Conservation (phyloP, 2,797 vertebrate genomes). For the Sarcoramphus papa region DNA sequence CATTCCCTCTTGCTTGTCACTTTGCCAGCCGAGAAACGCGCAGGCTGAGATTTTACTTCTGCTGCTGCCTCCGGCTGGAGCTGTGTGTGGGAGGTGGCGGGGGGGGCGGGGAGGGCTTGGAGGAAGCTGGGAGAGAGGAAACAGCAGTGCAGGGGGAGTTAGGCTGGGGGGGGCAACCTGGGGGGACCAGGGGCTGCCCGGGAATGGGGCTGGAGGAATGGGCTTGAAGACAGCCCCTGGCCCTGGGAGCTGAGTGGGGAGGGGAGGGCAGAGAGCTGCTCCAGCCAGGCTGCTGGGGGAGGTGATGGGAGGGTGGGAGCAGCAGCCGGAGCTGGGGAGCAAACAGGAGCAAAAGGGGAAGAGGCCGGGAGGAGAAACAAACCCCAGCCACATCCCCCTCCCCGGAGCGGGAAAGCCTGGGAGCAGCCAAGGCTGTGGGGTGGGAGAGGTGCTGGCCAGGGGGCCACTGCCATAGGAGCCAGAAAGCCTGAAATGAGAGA, state of each 20-base stretch:
- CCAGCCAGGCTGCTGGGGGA: not conserved
- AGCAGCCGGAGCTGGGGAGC: not conserved
- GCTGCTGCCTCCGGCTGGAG: not conserved
- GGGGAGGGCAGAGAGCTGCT: not conserved
- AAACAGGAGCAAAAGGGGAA: not conserved
- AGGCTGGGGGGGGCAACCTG: not conserved
- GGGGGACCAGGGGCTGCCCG: not conserved
- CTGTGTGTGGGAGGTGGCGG: not conserved
- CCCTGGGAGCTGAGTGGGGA: not conserved
- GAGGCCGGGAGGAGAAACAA: not conserved
- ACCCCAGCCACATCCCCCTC: not conserved
- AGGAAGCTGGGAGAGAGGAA: not conserved
- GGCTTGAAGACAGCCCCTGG: not conserved
- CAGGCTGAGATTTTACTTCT: not conserved
- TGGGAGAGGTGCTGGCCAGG: not conserved
- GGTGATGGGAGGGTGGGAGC: not conserved
- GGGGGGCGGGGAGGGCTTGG: not conserved
- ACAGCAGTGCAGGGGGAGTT: too few relatives aligned
- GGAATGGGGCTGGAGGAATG: not conserved
- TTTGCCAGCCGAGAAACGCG: not conserved
- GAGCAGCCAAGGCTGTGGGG: too few relatives aligned
- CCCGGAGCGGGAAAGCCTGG: accelerated
- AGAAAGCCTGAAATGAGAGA: not conserved
- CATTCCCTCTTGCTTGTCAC: not conserved
- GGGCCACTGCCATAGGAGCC: accelerated